Evolutionary conservation across 2,888 invertebrate species (phyloP).

Genomic region (Orthosia cruda): DNA sequence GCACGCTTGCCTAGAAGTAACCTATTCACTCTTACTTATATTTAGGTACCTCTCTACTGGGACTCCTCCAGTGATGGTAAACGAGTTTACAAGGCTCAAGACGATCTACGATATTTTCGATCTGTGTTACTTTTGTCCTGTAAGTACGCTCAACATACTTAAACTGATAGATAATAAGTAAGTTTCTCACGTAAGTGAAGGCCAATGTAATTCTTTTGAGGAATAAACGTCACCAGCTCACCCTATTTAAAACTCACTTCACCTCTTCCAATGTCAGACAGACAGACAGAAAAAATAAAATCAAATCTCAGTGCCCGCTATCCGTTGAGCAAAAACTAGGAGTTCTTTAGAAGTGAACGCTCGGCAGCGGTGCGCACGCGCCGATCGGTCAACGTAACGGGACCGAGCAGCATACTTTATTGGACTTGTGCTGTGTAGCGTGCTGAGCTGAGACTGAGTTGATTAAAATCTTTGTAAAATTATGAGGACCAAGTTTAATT

Average conservation of each 20-base stretch:
- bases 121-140: no score
- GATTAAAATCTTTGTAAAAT: background rate
- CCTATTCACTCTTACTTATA: no score
- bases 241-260: background rate
- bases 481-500: background rate
- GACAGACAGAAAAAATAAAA: constrained; percentile 14
- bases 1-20: no score
- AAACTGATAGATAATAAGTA: no score
- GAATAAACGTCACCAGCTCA: no score
- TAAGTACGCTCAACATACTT: no score
- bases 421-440: constrained; percentile 22
- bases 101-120: no score
- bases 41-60: no score
- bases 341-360: constrained; percentile 58
- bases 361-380: constrained; percentile 55
- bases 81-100: no score
- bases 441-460: background rate
- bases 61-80: no score
- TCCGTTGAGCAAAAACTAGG: constrained; percentile 50
- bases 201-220: no score
- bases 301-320: constrained; percentile 40
- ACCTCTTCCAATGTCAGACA: background rate
- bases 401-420: constrained; percentile 53
- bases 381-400: constrained; percentile 58
- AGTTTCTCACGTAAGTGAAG: no score